Evolutionary conservation across 2,797 vertebrate species (phyloP).

Genomic region (Anniella stebbinsi): DNA sequence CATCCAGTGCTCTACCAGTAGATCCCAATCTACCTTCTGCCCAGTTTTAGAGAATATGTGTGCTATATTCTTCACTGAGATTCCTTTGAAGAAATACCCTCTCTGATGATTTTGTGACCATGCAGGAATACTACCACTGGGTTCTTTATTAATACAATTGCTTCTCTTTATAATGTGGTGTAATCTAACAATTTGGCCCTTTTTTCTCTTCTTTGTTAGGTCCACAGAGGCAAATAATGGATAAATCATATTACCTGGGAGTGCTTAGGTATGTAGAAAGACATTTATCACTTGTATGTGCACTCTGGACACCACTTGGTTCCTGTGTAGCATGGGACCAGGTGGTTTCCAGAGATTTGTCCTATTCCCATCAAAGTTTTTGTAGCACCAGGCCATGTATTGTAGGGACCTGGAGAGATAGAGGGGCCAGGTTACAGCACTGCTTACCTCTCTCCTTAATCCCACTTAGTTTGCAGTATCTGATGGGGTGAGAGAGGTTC

Average conservation of each 20-base stretch:
- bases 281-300: not conserved
- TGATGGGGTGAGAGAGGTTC: not conserved
- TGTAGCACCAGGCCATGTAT: not conserved
- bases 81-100: not conserved
- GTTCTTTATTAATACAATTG: slow-evolving; percentile 34
- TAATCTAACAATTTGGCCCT: slow-evolving; percentile 12
- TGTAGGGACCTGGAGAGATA: not conserved
- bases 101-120: not conserved
- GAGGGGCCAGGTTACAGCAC: not conserved
- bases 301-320: too few relatives aligned
- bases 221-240: slow-evolving; percentile 97
- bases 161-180: not conserved
- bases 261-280: slow-evolving; percentile 88
- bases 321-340: not conserved
- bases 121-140: not conserved
- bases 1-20: not conserved
- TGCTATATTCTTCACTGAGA: not conserved
- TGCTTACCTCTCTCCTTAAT: not conserved
- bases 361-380: not conserved
- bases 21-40: not conserved
- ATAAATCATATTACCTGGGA: slow-evolving; percentile 97
- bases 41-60: not conserved
- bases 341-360: not conserved
- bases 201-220: slow-evolving; percentile 77
- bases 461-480: not conserved